Evolutionary conservation across 2,113 vertebrate species (phyloP), one percentile per base, ranked within the genome.

Genomic region (Etheostoma cragini): DNA sequence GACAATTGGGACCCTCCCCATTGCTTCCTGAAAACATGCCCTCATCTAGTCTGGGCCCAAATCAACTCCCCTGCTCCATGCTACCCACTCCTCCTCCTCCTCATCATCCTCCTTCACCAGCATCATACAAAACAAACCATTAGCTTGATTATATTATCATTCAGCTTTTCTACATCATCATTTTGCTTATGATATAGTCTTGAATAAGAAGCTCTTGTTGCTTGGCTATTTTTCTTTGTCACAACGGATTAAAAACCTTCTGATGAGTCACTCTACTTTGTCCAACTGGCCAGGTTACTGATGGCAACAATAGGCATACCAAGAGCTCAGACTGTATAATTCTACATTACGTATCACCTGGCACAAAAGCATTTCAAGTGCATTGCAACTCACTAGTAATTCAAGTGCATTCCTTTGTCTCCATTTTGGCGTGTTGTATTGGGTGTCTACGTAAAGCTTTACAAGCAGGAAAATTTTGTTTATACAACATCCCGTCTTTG

Each of bases 1-100:
- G 88, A 93, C 89, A 94, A 94, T 88, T 64, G 17, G 61, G 87
- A 84, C 82, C 86, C 87, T 89, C 88, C 86, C 88, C 80, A 78
- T 71, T 42, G 70, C 75, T 90, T 81, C 73, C 84, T 82, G 70
- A 79, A 53, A 87, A 89, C 80, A 85, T 83, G 83, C 72, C 80
- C 81, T 76, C 72, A 56, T 76, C 24, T 49, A 47, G 76, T 62
- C 56, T 13, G 64, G 38, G 49, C 78, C 80, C 75, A 81, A 81
- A 84, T 80, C 61, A 11, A 17, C 65, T 52, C 68, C 81, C 38
- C 21, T 35, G 7, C 8, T 19, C 50, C 66, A 35, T 10, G 3
- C 6, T 8, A 8, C 62, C 64, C 49, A 10, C 62, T 58, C 26
- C 45, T 13, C 56, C 72, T 3, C 76, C 42, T 54, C 56, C 72